phyloP scores from a whole-genome alignment of 2,113 vertebrate species.

The Campylomormyrus numenius region DNA sequence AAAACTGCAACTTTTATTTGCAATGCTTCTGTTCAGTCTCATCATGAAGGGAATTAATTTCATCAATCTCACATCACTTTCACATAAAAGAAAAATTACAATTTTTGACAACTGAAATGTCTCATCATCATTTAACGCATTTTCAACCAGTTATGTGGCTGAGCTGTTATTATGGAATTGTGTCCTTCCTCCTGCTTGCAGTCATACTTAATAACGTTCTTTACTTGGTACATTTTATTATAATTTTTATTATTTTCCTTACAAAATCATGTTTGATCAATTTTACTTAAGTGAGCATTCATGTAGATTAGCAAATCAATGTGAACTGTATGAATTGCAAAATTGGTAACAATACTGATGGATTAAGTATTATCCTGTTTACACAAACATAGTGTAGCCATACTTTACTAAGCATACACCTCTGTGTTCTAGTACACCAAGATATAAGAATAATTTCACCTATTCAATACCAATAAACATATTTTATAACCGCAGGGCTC shows the following conservation, averaged over 20 bases:
- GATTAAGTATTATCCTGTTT: neutral
- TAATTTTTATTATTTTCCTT: neutral
- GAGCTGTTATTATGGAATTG: neutral
- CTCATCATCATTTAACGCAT: neutral
- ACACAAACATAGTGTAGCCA: neutral
- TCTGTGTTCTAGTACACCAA: neutral
- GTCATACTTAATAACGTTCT: neutral
- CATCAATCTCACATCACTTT: neutral
- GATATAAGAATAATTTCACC: neutral
- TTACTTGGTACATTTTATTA: neutral
- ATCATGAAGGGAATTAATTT: neutral
- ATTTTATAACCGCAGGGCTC: neutral
- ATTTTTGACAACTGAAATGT: neutral
- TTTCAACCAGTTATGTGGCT: neutral
- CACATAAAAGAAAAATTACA: neutral
- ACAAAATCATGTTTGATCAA: neutral
- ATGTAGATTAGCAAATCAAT: neutral
- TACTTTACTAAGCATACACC: neutral
- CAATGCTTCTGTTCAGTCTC: neutral
- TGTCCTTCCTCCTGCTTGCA: neutral
- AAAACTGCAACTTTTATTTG: neutral
- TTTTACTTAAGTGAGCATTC: neutral
- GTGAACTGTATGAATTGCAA: neutral
- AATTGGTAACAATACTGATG: neutral
- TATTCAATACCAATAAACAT: neutral